Conservation (phyloP, 2,797 vertebrate species). For the Poeciliopsis presidionis region DNA sequence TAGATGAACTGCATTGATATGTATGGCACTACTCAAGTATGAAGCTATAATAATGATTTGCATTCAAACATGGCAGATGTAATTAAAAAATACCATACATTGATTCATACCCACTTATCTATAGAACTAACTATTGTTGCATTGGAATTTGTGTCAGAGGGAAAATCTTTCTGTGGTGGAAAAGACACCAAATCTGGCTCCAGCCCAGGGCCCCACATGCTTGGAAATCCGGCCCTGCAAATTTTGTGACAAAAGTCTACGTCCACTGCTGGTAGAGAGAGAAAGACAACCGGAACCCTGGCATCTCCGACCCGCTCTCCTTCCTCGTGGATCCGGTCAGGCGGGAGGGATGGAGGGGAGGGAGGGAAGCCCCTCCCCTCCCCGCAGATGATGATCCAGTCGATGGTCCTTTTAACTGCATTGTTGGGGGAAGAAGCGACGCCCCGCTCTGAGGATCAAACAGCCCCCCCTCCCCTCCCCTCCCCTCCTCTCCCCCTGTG, state of each 20-base stretch:
- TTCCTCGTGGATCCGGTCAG: slow-evolving; percentile 30
- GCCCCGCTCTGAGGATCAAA: slow-evolving; percentile 70
- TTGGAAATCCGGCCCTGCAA: not conserved
- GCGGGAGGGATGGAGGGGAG: slow-evolving; percentile 45
- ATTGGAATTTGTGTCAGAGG: not conserved
- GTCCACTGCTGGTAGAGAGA: no score
- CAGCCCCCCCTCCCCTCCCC: slow-evolving; percentile 1
- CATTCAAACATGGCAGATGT: not conserved
- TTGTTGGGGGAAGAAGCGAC: slow-evolving; percentile 74
- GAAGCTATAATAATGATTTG: not conserved
- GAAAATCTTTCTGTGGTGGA: not conserved
- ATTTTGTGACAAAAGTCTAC: not conserved
- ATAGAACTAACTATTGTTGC: not conserved
- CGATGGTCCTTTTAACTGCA: slow-evolving; percentile 74
- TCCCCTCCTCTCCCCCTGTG: slow-evolving; percentile 17
- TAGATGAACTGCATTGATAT: not conserved
- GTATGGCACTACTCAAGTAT: not conserved
- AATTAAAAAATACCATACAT: not conserved
- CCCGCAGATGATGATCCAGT: slow-evolving; percentile 49
- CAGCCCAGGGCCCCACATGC: not conserved
- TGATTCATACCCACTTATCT: not conserved
- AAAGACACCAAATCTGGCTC: not conserved
- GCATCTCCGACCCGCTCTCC: not conserved
- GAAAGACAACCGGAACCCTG: not conserved
- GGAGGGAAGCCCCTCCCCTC: slow-evolving; percentile 73